These are phyloP conservation scores for Iguana delicatissima DNA, from an alignment of 2,797 vertebrate species.

Conservation along the genomic window DNA sequence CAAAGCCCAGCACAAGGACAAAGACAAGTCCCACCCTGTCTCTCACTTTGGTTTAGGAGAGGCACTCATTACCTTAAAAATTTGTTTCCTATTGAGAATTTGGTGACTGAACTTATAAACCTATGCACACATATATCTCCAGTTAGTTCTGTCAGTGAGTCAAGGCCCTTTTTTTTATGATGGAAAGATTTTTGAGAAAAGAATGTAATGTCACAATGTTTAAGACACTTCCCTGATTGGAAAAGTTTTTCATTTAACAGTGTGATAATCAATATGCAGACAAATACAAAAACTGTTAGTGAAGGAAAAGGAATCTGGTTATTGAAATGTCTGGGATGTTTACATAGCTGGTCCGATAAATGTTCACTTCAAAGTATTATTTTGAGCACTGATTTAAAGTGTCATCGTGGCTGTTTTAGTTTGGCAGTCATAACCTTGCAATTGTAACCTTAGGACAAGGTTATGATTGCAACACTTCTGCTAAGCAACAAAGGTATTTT, in stretches of 20 bases:
- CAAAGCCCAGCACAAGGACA: background rate
- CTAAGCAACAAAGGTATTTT: background rate
- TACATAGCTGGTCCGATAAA: background rate
- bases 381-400: background rate
- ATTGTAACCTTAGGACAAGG: no score
- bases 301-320: background rate
- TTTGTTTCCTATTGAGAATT: background rate
- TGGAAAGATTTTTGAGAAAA: no score
- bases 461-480: background rate
- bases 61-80: background rate
- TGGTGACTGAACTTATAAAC: background rate
- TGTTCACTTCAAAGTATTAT: background rate
- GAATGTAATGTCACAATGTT: background rate
- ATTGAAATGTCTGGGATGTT: background rate
- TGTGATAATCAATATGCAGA: background rate
- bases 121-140: no score
- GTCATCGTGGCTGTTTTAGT: no score
- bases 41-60: background rate
- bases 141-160: background rate
- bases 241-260: background rate
- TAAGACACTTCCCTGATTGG: background rate
- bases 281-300: background rate
- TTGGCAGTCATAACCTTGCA: background rate
- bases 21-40: background rate
- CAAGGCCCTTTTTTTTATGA: background rate